Base-by-base conservation (phyloP, 1,140 invertebrate genomes). In the Pseudomyrmex pallidus region DNA sequence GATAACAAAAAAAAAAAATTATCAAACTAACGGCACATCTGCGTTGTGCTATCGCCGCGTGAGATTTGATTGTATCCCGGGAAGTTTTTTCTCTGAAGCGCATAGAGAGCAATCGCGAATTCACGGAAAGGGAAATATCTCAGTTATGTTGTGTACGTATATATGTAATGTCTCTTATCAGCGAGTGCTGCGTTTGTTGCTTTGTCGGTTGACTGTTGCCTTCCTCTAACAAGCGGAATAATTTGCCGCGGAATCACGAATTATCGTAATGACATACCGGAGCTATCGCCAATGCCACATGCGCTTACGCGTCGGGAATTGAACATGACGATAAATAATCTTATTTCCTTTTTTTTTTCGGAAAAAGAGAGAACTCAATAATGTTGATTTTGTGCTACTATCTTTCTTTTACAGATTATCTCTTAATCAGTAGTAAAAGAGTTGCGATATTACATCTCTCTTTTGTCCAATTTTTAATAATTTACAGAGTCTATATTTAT, bases 261-360 rank as follows among this genome's bases (percentile, higher is more conserved):
- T 78, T 78, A 78, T 70, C 76, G 44, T 78, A 78, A 78, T 35
- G 54, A 70, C 64, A 78, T 78, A 59, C 76, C 64, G 52, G 22
- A 54, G 52, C 57, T 70, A 78, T 78, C 76, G 15, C 0, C 64
- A 59, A 68, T 59, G 20, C 76, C 52, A 7, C 0, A 59, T 56
- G 46, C 52, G 17, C 57, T 57, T 17, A 52, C 52, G 2, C 3
- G 2, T 35, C 35, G 35, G 44, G 2, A 22, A 44, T 5, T 25
- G 17, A 63, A 17, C 48, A 44, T 35, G 10, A 70, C 10, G 17
- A 57, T 35, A 44, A 70, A 25, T 35, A 48, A 20, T 25, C 15
- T 78, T 44, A 48, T 50, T 35, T 35, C 48, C 25, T 57, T 8
- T 54, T 59, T 59, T 59, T 59, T 59, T 57, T 2, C 66, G 15